A percentile compares a stretch with the other conserved stretches of the same genome.
phyloP scores from a whole-genome alignment of 2,797 vertebrate species.

The Harpagifer antarcticus region DNA sequence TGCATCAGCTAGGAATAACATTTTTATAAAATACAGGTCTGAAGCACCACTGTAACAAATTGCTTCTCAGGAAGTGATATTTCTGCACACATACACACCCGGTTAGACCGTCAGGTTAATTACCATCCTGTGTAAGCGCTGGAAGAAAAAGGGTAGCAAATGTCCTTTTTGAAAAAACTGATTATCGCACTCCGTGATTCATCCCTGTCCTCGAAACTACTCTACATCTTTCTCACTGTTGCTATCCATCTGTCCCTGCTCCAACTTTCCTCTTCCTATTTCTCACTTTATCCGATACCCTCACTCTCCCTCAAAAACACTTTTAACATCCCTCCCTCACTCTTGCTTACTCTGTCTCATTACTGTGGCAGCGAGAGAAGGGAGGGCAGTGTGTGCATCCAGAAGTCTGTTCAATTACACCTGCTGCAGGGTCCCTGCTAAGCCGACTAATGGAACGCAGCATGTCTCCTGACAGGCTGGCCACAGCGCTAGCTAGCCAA shows the following conservation, averaged over 20 bases:
- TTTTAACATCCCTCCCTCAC: slow-evolving; percentile 69
- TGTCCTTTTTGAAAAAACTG: slow-evolving; percentile 66
- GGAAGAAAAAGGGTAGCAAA: slow-evolving; percentile 67
- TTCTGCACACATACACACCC: slow-evolving; percentile 22
- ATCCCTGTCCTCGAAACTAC: slow-evolving; percentile 48
- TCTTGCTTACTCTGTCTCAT: slow-evolving; percentile 76
- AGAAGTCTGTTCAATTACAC: slow-evolving; percentile 89
- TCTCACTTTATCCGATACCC: slow-evolving; percentile 68
- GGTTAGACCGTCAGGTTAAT: slow-evolving; percentile 74
- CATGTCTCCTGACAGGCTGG: slow-evolving; percentile 86
- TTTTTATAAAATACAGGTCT: slow-evolving; percentile 7
- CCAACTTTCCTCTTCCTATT: slow-evolving; percentile 60
- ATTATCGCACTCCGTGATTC: slow-evolving; percentile 71
- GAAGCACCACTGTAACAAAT: slow-evolving; percentile 44
- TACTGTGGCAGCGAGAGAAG: slow-evolving; percentile 74
- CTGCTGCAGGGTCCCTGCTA: slow-evolving; percentile 87
- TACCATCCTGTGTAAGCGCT: slow-evolving; percentile 65
- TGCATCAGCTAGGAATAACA: slow-evolving; percentile 12
- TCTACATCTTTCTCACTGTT: slow-evolving; percentile 49
- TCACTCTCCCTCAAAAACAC: slow-evolving; percentile 67
- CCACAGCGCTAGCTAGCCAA: slow-evolving; percentile 77
- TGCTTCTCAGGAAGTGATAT: slow-evolving; percentile 46
- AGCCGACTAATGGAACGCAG: slow-evolving; percentile 88
- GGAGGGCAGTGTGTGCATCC: slow-evolving; percentile 73
- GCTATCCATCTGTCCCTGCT: slow-evolving; percentile 67